Percentiles rank a stretch among this genome's conserved stretches.
These are phyloP conservation scores for Prionace glauca DNA, from an alignment of 2,797 vertebrate species.

Conservation along the genomic window DNA sequence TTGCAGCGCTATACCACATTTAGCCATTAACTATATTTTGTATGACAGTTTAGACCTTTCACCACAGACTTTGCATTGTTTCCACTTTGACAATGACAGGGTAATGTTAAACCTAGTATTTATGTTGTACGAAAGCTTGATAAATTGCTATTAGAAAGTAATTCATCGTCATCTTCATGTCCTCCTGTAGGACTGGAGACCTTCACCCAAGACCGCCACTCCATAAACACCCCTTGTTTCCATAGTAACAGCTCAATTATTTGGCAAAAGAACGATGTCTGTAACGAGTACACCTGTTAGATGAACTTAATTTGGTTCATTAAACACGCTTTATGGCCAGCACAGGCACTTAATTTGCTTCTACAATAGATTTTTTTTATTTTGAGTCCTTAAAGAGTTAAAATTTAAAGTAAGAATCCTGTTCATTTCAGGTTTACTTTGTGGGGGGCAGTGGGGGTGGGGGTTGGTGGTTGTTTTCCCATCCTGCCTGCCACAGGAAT, in stretches of 20 bases:
- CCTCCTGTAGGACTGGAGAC: background rate
- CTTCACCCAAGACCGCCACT: background rate
- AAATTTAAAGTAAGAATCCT: background rate
- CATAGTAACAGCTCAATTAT: conserved; percentile 12
- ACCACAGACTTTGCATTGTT: conserved; percentile 22
- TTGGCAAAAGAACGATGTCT: background rate
- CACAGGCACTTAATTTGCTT: background rate
- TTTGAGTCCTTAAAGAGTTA: background rate
- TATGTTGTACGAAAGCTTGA: conserved; percentile 6
- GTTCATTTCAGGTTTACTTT: background rate
- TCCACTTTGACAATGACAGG: conserved; percentile 15
- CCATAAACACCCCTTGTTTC: background rate
- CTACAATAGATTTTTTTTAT: background rate
- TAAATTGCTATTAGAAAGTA: conserved; percentile 10
- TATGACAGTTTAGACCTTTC: background rate
- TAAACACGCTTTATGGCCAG: background rate
- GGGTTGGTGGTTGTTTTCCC: no score
- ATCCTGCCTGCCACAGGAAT: no score
- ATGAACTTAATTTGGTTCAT: background rate
- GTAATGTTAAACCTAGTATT: background rate
- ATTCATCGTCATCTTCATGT: conserved; percentile 14
- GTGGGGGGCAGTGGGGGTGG: no score
- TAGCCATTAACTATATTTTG: conserved; percentile 22
- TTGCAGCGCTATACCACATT: background rate
- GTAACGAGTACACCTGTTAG: background rate